Base-by-base conservation (phyloP, 2,888 invertebrate genomes). In the Drosophila paranaensis region DNA sequence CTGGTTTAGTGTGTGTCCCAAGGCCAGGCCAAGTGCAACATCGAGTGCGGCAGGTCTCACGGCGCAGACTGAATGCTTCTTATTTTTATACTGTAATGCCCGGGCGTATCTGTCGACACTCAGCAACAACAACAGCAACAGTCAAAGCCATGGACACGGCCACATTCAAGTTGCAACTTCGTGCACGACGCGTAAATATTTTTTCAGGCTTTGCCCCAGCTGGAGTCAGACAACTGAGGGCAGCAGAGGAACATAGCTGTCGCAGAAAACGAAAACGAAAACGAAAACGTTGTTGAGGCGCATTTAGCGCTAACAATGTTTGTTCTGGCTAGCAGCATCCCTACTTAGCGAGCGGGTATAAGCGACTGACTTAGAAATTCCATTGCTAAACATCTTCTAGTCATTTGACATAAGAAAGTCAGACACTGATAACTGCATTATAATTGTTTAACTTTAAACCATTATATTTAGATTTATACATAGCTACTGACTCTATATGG, bases 281-380 rank as follows among this genome's bases (percentile, higher is more conserved):
- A 68, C 65, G 76, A 75, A 79, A 79, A 68, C 65, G 76, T 45
- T 72, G 73, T 68, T 61, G 82, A 72, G 74, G 64, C 80, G 79
- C 84, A 88, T 84, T 84, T 84, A 83, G 81, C 83, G 78, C 82
- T 89, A 90, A 90, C 90, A 90, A 88, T 91, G 90, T 91, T 90
- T 91, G 89, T 75, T 88, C 90, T 89, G 84, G 82, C 77, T 74
- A 63, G 77, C 76, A 65, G 51, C 58, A 65, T 39, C 48, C 20
- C 58, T 27, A 30, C 30, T 33, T 20, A 20, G 20, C 20, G 20
- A 20, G 1, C 20, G 20, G 20, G 20, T 20, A 20, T 20, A 13
- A 5, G 14, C 20, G 20, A 25, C 35, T 43, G n/a, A n/a, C n/a
- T n/a, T n/a, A n/a, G n/a, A n/a, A n/a, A n/a, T n/a, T n/a, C n/a